Base-by-base conservation (phyloP, 2,113 vertebrate species). In the Chionomys nivalis region DNA sequence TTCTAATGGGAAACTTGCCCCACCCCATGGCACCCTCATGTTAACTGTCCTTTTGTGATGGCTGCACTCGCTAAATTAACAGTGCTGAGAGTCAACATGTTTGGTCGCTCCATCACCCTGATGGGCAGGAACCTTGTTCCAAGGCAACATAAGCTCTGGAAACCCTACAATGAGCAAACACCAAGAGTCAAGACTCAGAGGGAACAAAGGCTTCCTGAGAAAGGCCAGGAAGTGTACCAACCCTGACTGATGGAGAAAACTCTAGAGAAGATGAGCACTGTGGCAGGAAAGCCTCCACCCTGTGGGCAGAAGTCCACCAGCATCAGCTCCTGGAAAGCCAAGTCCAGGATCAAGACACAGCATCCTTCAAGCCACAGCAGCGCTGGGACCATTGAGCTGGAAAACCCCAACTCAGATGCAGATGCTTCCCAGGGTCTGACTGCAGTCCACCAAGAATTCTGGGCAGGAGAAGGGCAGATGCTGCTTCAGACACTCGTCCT, bases 281-380 rank as follows among this genome's bases (percentile, higher is more conserved):
- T 23, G 1, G 23, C 1, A 0, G 9, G 4, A 49, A 23, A 55
- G 1, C 65, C 26, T 85, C 6, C 19, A 5, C 75, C 65, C 33
- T 14, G 1, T 23, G 7, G 85, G 39, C 28, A 0, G 39, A 42
- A 31, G 26, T 23, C 44, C 26, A 0, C 10, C 4, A 0, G 2
- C 47, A 0, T 19, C 4, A 0, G 7, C 33, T 61, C 33, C 24
- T 2, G 39, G 49, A 55, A 33, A 26, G n/a, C 55, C 76, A 52
- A 77, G 77, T 36, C 58, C 3, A 2, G 28, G 39, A 33, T 4
- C 24, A 36, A 73, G 82, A 78, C 13, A 7, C 36, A n/a, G 44
- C 24, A 36, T 17, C 39, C 3, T 47, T 31, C 2, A 23, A 31
- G 70, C 23, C 5, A 6, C 12, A 5, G 13, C 36, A 36, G 36